A percentile compares a stretch with the other conserved stretches of the same genome.
Evolutionary conservation across 2,888 invertebrate species (phyloP).

Genomic region (Mactromeris polynyma): DNA sequence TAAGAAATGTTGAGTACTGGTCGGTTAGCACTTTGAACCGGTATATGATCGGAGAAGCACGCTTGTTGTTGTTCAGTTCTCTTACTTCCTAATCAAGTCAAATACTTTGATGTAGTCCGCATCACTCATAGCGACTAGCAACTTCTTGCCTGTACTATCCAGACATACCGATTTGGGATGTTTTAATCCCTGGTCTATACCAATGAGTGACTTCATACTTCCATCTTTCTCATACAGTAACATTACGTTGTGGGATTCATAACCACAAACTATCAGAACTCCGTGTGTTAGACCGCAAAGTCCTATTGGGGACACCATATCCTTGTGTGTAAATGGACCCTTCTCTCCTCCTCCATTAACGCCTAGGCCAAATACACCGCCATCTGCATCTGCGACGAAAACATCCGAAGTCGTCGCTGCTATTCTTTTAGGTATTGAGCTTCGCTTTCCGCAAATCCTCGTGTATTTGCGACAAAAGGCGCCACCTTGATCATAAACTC

Average conservation of each 20-base stretch:
- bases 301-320: neutral
- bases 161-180: slow-evolving; percentile 31
- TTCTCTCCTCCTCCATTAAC: neutral
- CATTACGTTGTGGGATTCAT: slow-evolving; percentile 30
- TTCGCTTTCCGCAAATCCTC: neutral
- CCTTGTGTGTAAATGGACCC: neutral
- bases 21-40: too few relatives aligned
- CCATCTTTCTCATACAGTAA: neutral
- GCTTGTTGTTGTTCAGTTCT: too few relatives aligned
- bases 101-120: slow-evolving; percentile 8
- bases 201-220: neutral
- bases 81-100: neutral
- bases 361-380: neutral
- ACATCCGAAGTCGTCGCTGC: neutral
- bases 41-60: too few relatives aligned
- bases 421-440: neutral
- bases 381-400: slow-evolving; percentile 25
- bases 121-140: slow-evolving; percentile 10
- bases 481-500: slow-evolving; percentile 15
- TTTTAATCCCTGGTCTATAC: neutral
- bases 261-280: slow-evolving; percentile 23
- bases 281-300: neutral
- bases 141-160: neutral
- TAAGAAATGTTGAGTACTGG: too few relatives aligned
- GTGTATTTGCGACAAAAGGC: neutral